Conservation (phyloP, 2,113 vertebrate species). For the Nesoenas mayeri region DNA sequence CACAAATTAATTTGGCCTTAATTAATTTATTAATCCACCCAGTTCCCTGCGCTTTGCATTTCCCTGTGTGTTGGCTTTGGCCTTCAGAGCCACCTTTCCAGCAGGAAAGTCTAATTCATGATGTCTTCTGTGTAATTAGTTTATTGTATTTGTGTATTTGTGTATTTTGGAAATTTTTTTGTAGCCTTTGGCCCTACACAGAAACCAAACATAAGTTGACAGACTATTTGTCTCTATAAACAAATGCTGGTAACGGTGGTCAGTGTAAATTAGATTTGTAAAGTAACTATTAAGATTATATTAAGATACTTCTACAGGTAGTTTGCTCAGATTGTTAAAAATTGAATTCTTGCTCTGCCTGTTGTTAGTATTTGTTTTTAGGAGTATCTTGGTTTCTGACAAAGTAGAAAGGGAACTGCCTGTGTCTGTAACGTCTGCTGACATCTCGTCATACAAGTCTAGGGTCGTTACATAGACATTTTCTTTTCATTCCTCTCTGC, state of each 20-base stretch:
- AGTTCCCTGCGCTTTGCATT: neutral
- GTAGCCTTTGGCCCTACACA: neutral
- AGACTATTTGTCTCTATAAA: neutral
- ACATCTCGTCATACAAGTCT: neutral
- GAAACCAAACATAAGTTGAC: neutral
- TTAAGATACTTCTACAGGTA: neutral
- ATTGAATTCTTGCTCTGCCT: neutral
- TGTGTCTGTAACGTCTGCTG: neutral
- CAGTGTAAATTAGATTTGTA: neutral
- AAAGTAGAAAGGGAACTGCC: neutral
- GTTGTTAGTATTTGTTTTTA: neutral
- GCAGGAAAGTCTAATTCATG: neutral
- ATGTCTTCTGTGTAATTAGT: neutral
- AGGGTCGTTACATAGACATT: fast-evolving
- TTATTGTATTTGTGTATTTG: neutral
- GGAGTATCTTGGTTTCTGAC: neutral
- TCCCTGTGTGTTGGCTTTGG: neutral
- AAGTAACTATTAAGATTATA: neutral
- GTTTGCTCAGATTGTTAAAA: neutral
- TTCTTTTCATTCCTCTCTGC: neutral
- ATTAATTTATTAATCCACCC: neutral
- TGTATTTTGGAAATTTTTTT: neutral
- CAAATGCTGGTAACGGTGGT: neutral
- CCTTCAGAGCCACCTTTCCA: neutral
- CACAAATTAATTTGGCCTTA: neutral